These are phyloP conservation scores for Macaria liturata DNA, from an alignment of 2,888 invertebrate genomes.

Conservation along the genomic window DNA sequence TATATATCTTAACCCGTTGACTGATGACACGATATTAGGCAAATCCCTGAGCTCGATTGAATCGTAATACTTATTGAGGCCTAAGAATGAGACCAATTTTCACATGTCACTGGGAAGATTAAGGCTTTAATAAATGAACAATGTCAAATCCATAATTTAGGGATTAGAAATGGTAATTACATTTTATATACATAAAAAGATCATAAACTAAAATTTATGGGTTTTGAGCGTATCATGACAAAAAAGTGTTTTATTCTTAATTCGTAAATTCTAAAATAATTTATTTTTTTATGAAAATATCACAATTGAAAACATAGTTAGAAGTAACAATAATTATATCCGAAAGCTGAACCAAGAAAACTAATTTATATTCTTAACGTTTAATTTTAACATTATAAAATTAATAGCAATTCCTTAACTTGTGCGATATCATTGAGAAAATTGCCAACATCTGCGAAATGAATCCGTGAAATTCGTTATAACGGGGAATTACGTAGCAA, in stretches of 20 bases:
- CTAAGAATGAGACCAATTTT: slow-evolving; percentile 19
- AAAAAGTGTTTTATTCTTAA: no score
- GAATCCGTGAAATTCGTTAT: slow-evolving; percentile 33
- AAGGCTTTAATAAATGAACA: neutral
- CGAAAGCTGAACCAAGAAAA: neutral
- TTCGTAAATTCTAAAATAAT: no score
- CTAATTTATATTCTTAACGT: slow-evolving; percentile 19
- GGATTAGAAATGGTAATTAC: no score
- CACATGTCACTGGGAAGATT: slow-evolving; percentile 23
- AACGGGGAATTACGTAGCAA: slow-evolving; percentile 41
- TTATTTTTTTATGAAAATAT: no score
- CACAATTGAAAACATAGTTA: no score
- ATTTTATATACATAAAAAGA: no score
- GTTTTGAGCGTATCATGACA: no score
- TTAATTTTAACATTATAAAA: slow-evolving; percentile 1
- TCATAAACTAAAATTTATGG: no score
- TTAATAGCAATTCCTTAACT: slow-evolving; percentile 26
- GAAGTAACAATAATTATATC: no score
- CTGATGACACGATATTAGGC: slow-evolving; percentile 41
- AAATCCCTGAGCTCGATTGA: slow-evolving; percentile 43
- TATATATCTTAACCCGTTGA: slow-evolving; percentile 36
- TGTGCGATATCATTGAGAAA: slow-evolving; percentile 30
- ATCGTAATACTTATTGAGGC: slow-evolving; percentile 35
- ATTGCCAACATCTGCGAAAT: slow-evolving; percentile 34
- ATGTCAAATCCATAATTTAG: no score